Evolutionary conservation across 2,888 invertebrate genomes (phyloP), one percentile per base, ranked within the genome.

Genomic region (Parasteatoda lunata): DNA sequence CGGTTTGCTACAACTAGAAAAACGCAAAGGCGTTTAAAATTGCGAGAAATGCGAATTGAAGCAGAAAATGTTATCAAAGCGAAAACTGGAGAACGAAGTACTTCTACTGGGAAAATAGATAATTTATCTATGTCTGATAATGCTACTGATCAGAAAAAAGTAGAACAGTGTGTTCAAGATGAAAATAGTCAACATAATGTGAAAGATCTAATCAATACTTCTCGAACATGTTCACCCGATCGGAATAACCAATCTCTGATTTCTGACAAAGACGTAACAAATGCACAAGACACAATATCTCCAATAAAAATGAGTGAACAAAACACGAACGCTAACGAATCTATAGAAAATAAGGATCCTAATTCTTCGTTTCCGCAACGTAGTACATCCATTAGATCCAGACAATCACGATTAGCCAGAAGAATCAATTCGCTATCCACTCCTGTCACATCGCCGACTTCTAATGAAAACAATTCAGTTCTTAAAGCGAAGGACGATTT

Each of bases 21-120:
- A 66, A 88, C 88, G 4, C 88, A 83, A 47, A 78, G 88, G 51
- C 75, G 88, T 6, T 59, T 83, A 13, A 82, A 83, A 66, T 64
- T 83, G 7, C 77, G 72, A 6, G 83, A 88, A 76, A 88, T 88
- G 88, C 69, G 88, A 13, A 66, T 82, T 30, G 83, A 88, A 79
- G 88, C 88, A 11, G 88, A 88, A 69, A 88, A 76, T 64, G 83
- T 7, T 6, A 77, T 68, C 11, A 85, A 79, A 52, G n/a, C 48
- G 4, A 8, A 54, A 7, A 82, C 64, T 49, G 47, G 30, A 47
- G 81, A 81, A 13, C 66, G 73, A 47, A 75, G 54, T 48, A 47
- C 59, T 9, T 52, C 4, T 13, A 11, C 11, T 47, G 11, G 5
- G 5, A 65, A 47, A 13, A n/a, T 13, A 65, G 73, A 52, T 13